phyloP scores from a whole-genome alignment of 1,140 invertebrate genomes.

The Dendrolimus kikuchii region DNA sequence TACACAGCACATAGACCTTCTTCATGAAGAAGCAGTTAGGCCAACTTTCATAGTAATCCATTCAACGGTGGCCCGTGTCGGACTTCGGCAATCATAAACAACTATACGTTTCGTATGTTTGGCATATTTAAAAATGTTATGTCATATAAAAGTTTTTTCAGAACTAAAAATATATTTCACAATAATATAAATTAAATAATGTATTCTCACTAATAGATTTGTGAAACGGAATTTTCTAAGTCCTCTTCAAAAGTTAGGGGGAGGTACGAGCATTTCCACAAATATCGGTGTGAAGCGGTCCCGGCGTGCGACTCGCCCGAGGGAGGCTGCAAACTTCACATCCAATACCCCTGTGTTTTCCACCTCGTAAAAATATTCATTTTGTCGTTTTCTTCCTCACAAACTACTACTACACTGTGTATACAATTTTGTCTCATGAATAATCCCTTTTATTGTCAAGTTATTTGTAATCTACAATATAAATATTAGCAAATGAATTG shows the following conservation, averaged over 20 bases:
- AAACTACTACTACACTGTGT: slow-evolving; percentile 4
- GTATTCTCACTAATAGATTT: slow-evolving; percentile 28
- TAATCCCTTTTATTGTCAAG: slow-evolving; percentile 8
- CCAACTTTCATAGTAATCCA: too few species aligned
- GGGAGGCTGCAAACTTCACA: slow-evolving; percentile 36
- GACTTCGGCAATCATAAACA: too few species aligned
- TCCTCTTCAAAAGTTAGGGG: slow-evolving; percentile 41
- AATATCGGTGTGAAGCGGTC: slow-evolving; percentile 49
- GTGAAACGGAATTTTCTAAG: slow-evolving; percentile 16
- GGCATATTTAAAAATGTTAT: too few species aligned
- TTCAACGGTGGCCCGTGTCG: too few species aligned
- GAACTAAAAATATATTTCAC: too few species aligned
- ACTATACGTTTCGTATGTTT: too few species aligned
- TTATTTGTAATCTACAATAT: slow-evolving; percentile 2
- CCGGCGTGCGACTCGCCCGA: slow-evolving; percentile 30
- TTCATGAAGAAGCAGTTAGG: too few species aligned
- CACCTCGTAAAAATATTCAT: slow-evolving; percentile 58
- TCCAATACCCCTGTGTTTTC: slow-evolving; percentile 43
- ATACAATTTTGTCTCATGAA: neutral
- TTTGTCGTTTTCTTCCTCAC: slow-evolving; percentile 41
- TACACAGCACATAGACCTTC: too few species aligned
- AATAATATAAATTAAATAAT: too few species aligned
- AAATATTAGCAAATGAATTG: too few species aligned
- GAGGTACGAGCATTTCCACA: slow-evolving; percentile 38
- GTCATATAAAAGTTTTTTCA: too few species aligned